phyloP scores from a whole-genome alignment of 2,888 invertebrate genomes.

The Zygogramma bicolorata region DNA sequence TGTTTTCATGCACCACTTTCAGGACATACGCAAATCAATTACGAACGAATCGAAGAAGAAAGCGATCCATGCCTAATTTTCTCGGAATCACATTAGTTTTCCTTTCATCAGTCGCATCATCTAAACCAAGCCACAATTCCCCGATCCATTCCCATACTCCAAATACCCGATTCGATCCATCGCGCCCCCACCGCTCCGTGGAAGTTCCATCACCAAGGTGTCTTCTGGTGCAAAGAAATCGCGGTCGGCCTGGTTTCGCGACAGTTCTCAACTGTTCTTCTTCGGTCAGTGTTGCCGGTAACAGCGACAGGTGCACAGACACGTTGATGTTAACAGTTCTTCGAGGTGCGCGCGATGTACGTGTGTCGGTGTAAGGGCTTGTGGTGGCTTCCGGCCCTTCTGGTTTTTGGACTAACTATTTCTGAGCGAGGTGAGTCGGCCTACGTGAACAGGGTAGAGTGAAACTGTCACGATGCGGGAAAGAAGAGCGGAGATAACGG shows the following conservation, averaged over 20 bases:
- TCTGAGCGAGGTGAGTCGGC: conserved; percentile 1
- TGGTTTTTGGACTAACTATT: conserved; percentile 18
- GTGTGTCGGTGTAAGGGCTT: conserved; percentile 4
- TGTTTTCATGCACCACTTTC: background rate
- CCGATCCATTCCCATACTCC: background rate
- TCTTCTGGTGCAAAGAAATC: conserved; percentile 49
- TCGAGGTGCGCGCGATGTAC: conserved; percentile 16
- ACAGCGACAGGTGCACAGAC: conserved; percentile 42
- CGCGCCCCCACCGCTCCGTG: background rate
- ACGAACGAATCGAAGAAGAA: background rate
- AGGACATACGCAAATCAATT: background rate
- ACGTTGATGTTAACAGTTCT: conserved; percentile 24
- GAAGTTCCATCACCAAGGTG: conserved; percentile 34
- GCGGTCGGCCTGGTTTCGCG: conserved; percentile 49
- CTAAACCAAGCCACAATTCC: background rate
- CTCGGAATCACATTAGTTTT: background rate
- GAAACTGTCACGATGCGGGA: background rate
- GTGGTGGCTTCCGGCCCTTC: conserved; percentile 14
- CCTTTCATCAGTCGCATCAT: background rate
- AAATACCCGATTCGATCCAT: background rate
- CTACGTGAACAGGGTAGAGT: background rate
- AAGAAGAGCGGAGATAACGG: background rate
- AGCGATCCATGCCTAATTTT: background rate
- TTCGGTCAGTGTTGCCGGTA: conserved; percentile 49
- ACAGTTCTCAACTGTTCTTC: conserved; percentile 47